These are phyloP conservation scores for Gambusia affinis DNA, from an alignment of 2,113 vertebrate genomes.

Conservation along the genomic window DNA sequence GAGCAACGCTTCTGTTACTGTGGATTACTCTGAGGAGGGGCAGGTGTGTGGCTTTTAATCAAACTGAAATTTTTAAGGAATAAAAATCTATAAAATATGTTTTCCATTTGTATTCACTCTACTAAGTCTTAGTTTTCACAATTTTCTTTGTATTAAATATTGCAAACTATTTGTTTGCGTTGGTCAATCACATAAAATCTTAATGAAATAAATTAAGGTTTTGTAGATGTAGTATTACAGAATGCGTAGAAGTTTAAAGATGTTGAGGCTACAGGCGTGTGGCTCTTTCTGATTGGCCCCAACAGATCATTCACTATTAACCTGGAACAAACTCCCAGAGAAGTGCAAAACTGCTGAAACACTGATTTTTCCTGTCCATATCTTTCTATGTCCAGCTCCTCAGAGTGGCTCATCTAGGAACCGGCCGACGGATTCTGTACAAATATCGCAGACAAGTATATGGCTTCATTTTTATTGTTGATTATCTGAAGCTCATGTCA, in stretches of 20 bases:
- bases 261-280: too few relatives aligned
- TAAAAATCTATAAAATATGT: too few relatives aligned
- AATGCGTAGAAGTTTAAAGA: too few relatives aligned
- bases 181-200: too few relatives aligned
- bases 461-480: background rate
- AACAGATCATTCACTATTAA: too few relatives aligned
- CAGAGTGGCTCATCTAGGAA: slow-evolving; percentile 92
- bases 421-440: slow-evolving; percentile 92
- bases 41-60: slow-evolving; percentile 65
- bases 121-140: too few relatives aligned
- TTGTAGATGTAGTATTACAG: too few relatives aligned
- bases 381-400: slow-evolving; percentile 80
- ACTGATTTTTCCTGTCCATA: background rate
- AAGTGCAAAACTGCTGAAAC: too few relatives aligned
- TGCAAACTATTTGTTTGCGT: too few relatives aligned
- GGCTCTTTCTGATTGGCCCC: too few relatives aligned
- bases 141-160: too few relatives aligned
- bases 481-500: background rate
- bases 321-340: background rate
- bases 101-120: too few relatives aligned
- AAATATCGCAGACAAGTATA: slow-evolving; percentile 87
- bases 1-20: slow-evolving; percentile 95
- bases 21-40: slow-evolving; percentile 97
- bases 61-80: background rate
- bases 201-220: background rate